These are phyloP conservation scores for Onthophagus sagittarius DNA, from an alignment of 2,888 invertebrate genomes.

Conservation along the genomic window DNA sequence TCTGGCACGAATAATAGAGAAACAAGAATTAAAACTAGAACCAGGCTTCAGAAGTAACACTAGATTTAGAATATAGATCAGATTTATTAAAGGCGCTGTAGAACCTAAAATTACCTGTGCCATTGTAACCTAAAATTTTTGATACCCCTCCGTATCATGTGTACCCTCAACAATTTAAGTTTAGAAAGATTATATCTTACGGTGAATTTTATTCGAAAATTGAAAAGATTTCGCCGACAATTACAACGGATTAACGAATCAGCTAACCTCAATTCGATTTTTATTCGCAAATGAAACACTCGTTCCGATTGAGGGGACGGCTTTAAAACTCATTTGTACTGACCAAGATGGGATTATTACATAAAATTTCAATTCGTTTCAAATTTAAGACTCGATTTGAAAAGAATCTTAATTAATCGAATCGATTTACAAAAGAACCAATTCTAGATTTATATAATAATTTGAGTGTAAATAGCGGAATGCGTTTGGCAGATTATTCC, in stretches of 20 bases:
- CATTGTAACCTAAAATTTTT: neutral
- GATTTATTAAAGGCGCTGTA: too few relatives aligned
- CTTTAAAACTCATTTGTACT: neutral
- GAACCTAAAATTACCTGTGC: neutral
- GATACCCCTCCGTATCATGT: neutral
- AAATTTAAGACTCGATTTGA: neutral
- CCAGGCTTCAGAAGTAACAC: too few relatives aligned
- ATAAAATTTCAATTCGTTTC: neutral
- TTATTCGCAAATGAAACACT: neutral
- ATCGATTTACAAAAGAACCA: neutral
- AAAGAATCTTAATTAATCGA: neutral
- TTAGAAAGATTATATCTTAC: neutral
- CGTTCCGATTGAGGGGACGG: neutral
- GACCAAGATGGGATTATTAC: neutral
- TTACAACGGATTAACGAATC: conserved; percentile 37
- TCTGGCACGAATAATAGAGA: too few relatives aligned
- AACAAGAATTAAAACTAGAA: too few relatives aligned
- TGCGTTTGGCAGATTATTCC: neutral
- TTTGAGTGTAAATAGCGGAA: neutral
- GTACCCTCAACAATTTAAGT: neutral
- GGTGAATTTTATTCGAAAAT: conserved; percentile 13
- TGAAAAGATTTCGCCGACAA: conserved; percentile 34
- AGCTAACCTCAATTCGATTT: conserved; percentile 22
- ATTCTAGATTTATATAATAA: neutral
- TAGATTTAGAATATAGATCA: too few relatives aligned